These are phyloP conservation scores for Stigmatopora nigra DNA, from an alignment of 2,113 vertebrate genomes.

Conservation along the genomic window DNA sequence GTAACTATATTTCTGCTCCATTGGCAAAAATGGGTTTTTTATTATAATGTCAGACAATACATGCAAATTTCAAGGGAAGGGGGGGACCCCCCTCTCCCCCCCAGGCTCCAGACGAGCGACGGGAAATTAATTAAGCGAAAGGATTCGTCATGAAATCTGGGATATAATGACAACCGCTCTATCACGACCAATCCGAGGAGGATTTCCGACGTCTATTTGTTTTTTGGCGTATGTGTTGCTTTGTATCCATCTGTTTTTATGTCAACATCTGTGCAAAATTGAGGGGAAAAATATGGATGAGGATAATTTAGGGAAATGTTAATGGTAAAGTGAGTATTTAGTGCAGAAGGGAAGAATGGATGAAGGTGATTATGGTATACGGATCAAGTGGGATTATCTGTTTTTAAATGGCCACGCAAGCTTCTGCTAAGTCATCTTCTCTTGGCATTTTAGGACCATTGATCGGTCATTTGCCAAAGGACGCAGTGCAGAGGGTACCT, in stretches of 20 bases:
- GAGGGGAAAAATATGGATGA: background rate
- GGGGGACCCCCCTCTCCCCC: background rate
- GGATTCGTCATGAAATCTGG: background rate
- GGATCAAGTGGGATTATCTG: conserved; percentile 2
- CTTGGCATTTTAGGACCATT: conserved; percentile 31
- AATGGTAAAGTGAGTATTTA: background rate
- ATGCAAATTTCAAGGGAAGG: conserved; percentile 13
- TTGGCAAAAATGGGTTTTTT: conserved; percentile 1
- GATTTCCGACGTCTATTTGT: conserved; percentile 4
- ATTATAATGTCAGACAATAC: background rate
- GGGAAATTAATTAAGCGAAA: background rate
- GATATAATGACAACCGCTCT: background rate
- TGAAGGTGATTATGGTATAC: background rate
- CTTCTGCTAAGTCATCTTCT: conserved; percentile 3
- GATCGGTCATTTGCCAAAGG: conserved; percentile 28
- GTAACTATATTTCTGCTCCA: background rate
- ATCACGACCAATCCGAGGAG: background rate
- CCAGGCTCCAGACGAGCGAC: background rate
- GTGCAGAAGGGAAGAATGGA: background rate
- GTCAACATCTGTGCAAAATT: conserved; percentile 9
- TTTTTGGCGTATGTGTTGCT: conserved; percentile 27
- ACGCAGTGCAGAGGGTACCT: background rate
- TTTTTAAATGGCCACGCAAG: conserved; percentile 9
- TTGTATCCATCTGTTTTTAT: background rate
- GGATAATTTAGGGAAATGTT: conserved; percentile 1